These are phyloP conservation scores for Cheilosia grossa DNA, from an alignment of 2,888 invertebrate species.

Conservation along the genomic window DNA sequence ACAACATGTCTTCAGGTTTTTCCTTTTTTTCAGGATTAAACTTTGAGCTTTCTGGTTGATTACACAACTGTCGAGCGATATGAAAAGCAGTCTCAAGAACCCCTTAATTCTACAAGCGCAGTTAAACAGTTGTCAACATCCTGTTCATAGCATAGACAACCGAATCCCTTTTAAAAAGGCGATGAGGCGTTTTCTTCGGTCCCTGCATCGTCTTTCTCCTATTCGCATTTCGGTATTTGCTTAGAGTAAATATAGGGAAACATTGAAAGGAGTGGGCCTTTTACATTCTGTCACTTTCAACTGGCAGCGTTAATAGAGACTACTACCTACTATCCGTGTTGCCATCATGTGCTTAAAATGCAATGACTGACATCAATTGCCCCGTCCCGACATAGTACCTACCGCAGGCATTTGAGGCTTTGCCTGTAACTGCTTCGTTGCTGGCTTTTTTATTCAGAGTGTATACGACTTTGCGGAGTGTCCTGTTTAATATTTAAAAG, in stretches of 20 bases:
- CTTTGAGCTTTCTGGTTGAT: constrained; percentile 58
- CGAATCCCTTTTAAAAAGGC: constrained; percentile 58
- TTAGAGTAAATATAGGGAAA: constrained; percentile 59
- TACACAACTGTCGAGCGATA: constrained; percentile 51
- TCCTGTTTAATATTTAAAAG: constrained; percentile 73
- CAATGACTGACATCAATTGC: constrained; percentile 67
- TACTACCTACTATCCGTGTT: constrained; percentile 64
- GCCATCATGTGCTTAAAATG: constrained; percentile 69
- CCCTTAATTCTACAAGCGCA: constrained; percentile 66
- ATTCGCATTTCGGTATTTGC: constrained; percentile 51
- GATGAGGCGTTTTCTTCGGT: constrained; percentile 35
- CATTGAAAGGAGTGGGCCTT: constrained; percentile 53
- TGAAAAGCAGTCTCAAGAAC: constrained; percentile 65
- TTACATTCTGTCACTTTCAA: constrained; percentile 65
- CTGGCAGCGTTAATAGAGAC: constrained; percentile 25
- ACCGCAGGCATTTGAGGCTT: background rate
- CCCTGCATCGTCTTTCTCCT: background rate
- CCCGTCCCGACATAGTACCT: constrained; percentile 12
- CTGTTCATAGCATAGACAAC: constrained; percentile 32
- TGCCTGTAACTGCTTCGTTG: background rate
- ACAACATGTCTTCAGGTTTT: constrained; percentile 3
- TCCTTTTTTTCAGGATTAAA: constrained; percentile 5
- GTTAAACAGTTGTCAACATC: constrained; percentile 61
- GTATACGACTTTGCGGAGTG: constrained; percentile 63
- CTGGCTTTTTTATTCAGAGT: constrained; percentile 50